phyloP scores from a whole-genome alignment of 2,113 vertebrate species.

The Colinus virginianus region DNA sequence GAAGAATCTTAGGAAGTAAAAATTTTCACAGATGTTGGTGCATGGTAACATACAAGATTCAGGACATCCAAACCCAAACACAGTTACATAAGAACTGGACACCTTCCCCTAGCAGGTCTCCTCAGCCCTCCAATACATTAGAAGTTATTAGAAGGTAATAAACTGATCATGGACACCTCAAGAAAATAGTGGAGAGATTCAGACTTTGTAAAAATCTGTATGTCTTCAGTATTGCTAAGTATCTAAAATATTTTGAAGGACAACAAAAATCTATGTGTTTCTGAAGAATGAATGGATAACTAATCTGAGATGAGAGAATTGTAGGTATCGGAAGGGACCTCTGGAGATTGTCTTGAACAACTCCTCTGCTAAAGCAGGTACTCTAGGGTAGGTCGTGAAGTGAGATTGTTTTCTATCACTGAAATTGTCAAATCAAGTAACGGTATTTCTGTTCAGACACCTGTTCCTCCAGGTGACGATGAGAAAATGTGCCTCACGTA shows the following conservation, averaged over 20 bases:
- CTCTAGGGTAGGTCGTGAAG: no score
- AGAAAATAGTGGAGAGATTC: background rate
- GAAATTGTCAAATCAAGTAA: background rate
- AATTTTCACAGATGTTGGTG: background rate
- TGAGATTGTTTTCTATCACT: background rate
- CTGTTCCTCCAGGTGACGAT: background rate
- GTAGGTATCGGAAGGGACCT: no score
- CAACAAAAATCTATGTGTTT: background rate
- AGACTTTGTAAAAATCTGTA: background rate
- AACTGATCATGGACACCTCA: background rate
- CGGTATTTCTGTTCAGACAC: background rate
- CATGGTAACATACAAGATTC: background rate
- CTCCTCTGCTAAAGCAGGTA: no score
- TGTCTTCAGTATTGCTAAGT: background rate
- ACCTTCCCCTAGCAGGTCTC: background rate
- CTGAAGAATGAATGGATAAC: background rate
- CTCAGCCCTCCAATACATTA: background rate
- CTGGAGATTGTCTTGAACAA: no score
- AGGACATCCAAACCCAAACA: background rate
- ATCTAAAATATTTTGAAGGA: background rate
- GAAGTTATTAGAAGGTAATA: background rate
- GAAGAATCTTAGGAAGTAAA: background rate
- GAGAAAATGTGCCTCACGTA: background rate
- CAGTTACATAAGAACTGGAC: background rate
- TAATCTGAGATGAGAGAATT: background rate